These are phyloP conservation scores for Elmis aenea DNA, from an alignment of 2,888 invertebrate genomes.

Conservation along the genomic window DNA sequence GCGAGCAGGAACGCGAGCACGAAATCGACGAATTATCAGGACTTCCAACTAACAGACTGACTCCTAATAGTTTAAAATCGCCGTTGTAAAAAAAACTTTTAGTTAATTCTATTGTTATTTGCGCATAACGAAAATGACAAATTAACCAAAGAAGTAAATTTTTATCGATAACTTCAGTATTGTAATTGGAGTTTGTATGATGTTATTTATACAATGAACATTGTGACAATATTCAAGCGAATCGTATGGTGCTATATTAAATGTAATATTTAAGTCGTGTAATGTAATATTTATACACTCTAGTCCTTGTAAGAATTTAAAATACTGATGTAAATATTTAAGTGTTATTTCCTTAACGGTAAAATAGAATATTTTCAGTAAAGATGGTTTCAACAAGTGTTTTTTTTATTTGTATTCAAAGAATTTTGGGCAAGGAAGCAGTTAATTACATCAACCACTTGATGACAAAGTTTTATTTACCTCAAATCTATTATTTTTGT, in stretches of 20 bases:
- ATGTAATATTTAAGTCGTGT: no score
- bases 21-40: slow-evolving; percentile 14
- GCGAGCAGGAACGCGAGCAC: slow-evolving; percentile 25
- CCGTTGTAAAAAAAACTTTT: slow-evolving; percentile 10
- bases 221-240: slow-evolving; percentile 10
- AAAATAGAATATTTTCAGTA: no score
- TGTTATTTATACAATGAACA: slow-evolving; percentile 6
- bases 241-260: slow-evolving; percentile 8
- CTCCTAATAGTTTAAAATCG: slow-evolving; percentile 8
- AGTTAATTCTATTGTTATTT: slow-evolving; percentile 1
- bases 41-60: slow-evolving; percentile 10
- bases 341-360: no score
- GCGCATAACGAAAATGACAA: slow-evolving; percentile 5
- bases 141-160: slow-evolving; percentile 16
- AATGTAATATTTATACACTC: no score
- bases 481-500: no score
- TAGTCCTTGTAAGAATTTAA: no score
- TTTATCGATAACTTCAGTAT: slow-evolving; percentile 11
- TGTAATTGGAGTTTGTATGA: slow-evolving; percentile 12
- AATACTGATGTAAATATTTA: no score
- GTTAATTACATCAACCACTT: no score
- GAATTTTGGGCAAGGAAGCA: no score
- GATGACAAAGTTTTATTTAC: no score
- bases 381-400: no score
- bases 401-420: no score